phyloP scores from a whole-genome alignment of 2,113 vertebrate species.

The Gasterosteus aculeatus region DNA sequence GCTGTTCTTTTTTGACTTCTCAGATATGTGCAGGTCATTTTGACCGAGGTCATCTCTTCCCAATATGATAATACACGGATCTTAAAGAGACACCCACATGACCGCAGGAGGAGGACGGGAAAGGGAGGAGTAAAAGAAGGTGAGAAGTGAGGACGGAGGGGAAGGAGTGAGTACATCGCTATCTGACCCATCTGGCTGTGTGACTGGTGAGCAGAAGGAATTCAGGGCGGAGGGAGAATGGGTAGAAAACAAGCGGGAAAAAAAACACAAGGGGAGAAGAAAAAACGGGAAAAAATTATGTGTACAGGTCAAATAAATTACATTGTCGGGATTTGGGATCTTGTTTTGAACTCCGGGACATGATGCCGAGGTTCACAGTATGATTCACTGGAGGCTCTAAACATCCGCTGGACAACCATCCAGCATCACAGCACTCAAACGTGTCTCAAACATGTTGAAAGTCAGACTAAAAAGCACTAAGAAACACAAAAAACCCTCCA shows the following conservation, averaged over 20 bases:
- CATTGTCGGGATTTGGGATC: conserved; percentile 53
- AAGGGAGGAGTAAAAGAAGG: conserved; percentile 53
- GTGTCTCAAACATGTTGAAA: conserved; percentile 31
- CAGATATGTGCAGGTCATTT: conserved; percentile 66
- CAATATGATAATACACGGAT: conserved; percentile 51
- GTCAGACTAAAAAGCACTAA: conserved; percentile 56
- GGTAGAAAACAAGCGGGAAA: conserved; percentile 57
- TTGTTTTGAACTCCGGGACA: conserved; percentile 55
- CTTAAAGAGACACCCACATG: conserved; percentile 24
- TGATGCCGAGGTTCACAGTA: conserved; percentile 32
- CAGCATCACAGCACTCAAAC: conserved; percentile 26
- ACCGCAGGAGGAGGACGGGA: conserved; percentile 57
- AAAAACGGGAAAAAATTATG: conserved; percentile 32
- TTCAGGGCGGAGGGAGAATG: conserved; percentile 46
- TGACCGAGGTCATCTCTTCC: conserved; percentile 69
- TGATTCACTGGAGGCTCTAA: conserved; percentile 35
- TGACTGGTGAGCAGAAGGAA: conserved; percentile 54
- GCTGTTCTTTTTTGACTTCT: conserved; percentile 52
- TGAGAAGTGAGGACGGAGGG: conserved; percentile 57
- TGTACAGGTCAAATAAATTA: conserved; percentile 37
- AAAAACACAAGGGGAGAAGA: conserved; percentile 28
- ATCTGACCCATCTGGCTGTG: conserved; percentile 48
- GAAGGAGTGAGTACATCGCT: conserved; percentile 54
- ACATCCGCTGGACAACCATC: conserved; percentile 12
- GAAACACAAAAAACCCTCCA: conserved; percentile 41